phyloP scores from a whole-genome alignment of 2,797 vertebrate species.

The Tamandua tetradactyla region DNA sequence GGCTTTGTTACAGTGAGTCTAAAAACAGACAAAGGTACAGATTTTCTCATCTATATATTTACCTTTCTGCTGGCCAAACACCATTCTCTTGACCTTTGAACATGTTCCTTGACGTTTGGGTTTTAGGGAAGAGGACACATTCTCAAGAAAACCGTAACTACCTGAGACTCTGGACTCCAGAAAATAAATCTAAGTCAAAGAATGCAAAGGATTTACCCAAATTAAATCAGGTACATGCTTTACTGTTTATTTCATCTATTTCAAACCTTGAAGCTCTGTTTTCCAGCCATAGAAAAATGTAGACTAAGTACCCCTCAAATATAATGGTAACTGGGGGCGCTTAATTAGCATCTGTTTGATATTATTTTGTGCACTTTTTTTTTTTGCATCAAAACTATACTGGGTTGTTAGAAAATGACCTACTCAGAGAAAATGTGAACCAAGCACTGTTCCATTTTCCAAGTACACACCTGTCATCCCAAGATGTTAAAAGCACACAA shows the following conservation, averaged over 20 bases:
- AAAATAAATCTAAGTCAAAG: constrained; percentile 91
- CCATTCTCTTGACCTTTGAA: not conserved
- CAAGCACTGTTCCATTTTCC: not conserved
- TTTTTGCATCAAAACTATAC: not conserved
- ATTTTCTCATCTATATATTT: not conserved
- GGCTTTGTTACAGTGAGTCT: constrained; percentile 96
- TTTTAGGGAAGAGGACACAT: constrained; percentile 89
- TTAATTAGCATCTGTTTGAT: not conserved
- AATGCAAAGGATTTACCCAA: constrained; percentile 93
- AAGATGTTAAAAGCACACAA: not conserved
- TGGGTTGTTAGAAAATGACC: not conserved
- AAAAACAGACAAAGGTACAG: constrained; percentile 93
- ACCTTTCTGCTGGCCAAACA: not conserved
- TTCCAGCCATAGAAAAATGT: not conserved
- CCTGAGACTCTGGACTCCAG: constrained; percentile 95
- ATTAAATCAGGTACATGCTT: constrained; percentile 91
- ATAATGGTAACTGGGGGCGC: not conserved
- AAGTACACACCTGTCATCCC: not conserved
- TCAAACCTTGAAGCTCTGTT: not conserved
- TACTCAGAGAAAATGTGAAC: not conserved
- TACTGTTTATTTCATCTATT: not conserved
- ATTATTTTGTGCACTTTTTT: not conserved
- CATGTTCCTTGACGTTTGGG: constrained; percentile 58
- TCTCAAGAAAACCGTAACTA: constrained; percentile 94
- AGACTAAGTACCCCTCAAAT: not conserved